phyloP scores from a whole-genome alignment of 1,140 invertebrate species.

The Aphaenogaster floridana region DNA sequence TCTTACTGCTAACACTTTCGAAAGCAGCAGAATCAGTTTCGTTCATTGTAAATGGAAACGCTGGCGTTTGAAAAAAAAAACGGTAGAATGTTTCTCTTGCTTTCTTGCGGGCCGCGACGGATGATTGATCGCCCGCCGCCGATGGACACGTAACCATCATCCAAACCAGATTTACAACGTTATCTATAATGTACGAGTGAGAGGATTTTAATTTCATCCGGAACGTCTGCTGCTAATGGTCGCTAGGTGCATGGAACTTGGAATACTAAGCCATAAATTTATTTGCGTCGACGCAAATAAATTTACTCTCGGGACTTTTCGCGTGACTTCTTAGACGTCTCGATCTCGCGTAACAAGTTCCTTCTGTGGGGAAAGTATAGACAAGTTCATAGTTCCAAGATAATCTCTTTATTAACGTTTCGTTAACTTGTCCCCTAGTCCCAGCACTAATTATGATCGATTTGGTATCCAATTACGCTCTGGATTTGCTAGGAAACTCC shows the following conservation, averaged over 20 bases:
- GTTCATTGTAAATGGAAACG: neutral
- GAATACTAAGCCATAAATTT: slow-evolving; percentile 16
- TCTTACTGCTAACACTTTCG: slow-evolving; percentile 15
- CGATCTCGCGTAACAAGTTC: slow-evolving; percentile 21
- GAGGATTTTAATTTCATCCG: slow-evolving; percentile 18
- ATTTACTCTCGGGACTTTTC: slow-evolving; percentile 29
- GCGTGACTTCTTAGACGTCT: slow-evolving; percentile 5
- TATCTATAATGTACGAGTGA: neutral
- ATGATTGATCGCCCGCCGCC: slow-evolving; percentile 38
- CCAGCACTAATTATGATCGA: slow-evolving; percentile 40
- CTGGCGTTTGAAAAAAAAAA: neutral
- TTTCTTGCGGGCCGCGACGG: neutral
- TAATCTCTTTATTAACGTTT: slow-evolving; percentile 31
- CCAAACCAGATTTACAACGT: slow-evolving; percentile 52
- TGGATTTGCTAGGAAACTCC: slow-evolving; percentile 23
- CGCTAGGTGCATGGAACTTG: neutral
- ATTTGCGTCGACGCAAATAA: slow-evolving; percentile 15
- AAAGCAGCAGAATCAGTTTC: slow-evolving; percentile 44
- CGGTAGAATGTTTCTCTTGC: neutral
- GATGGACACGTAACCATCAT: slow-evolving; percentile 28
- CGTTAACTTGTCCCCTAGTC: neutral
- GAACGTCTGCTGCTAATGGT: slow-evolving; percentile 11
- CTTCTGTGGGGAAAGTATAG: neutral
- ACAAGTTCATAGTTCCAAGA: neutral
- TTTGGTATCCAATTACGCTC: slow-evolving; percentile 59